A percentile compares a stretch with the other conserved stretches of the same genome.
These are phyloP conservation scores for Galago senegalensis DNA, from an alignment of 2,797 vertebrate genomes.

Conservation along the genomic window DNA sequence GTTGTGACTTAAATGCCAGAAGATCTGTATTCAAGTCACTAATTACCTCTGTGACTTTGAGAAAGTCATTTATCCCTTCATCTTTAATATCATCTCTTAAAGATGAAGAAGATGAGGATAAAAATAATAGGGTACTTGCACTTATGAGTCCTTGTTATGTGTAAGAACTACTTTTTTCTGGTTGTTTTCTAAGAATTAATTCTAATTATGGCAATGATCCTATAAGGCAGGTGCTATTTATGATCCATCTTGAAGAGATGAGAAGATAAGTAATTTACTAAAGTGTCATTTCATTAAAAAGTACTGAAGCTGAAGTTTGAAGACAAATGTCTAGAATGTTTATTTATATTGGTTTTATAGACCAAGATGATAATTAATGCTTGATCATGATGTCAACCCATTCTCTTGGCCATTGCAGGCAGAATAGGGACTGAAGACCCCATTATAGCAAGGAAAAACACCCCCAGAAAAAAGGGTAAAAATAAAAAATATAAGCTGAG, in stretches of 20 bases:
- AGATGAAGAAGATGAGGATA: not conserved
- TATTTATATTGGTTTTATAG: not conserved
- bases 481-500: too few species aligned
- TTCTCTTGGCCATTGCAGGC: not conserved
- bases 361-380: not conserved
- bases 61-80: constrained; percentile 17
- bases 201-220: constrained; percentile 19
- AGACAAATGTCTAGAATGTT: not conserved
- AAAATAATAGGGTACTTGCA: not conserved
- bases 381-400: not conserved
- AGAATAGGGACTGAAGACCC: too few species aligned
- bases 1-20: not conserved
- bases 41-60: not conserved
- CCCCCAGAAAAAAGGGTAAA: too few species aligned
- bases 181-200: constrained; percentile 27
- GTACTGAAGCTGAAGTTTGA: not conserved
- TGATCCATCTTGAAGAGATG: not conserved
- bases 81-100: constrained; percentile 20
- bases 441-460: too few species aligned
- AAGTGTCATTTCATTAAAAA: constrained; percentile 12
- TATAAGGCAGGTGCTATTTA: not conserved
- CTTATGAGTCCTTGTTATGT: not conserved
- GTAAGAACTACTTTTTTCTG: not conserved
- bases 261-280: not conserved
- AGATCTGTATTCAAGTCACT: constrained; percentile 5